Conservation (phyloP, 2,797 vertebrate species). For the Artibeus jamaicensis region DNA sequence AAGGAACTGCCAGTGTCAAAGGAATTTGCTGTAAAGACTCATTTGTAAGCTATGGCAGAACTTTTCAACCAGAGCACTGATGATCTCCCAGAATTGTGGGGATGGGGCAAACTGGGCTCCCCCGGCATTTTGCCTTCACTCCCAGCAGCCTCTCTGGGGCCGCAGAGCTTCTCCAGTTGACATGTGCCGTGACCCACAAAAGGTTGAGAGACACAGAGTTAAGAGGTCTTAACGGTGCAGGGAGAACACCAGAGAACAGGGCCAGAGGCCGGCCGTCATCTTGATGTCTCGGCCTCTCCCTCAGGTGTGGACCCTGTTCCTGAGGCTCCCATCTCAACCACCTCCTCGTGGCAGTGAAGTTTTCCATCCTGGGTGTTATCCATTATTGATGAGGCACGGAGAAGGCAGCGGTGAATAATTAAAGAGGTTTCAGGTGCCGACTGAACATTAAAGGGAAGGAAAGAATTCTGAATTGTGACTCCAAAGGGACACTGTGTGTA, state of each 20-base stretch:
- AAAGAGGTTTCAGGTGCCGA: conserved; percentile 84
- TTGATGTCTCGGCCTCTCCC: neutral
- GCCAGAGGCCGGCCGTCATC: neutral
- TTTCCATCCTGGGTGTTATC: conserved; percentile 80
- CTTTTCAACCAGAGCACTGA: neutral
- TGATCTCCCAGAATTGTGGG: neutral
- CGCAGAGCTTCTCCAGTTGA: neutral
- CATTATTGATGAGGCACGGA: conserved; percentile 83
- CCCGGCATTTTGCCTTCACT: neutral
- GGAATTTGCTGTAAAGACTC: neutral
- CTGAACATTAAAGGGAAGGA: conserved; percentile 62
- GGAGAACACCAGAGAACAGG: neutral
- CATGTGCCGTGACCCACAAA: no score
- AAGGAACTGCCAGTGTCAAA: neutral
- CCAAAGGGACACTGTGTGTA: neutral
- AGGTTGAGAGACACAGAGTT: neutral
- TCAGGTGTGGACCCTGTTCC: neutral
- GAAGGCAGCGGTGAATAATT: conserved; percentile 91
- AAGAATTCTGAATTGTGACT: conserved; percentile 15
- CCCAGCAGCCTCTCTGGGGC: neutral
- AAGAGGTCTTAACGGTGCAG: neutral
- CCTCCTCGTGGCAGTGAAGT: conserved; percentile 34
- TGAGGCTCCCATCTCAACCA: neutral
- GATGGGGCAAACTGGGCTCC: neutral
- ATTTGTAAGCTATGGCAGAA: neutral